Evolutionary conservation across 2,113 vertebrate species (phyloP), one percentile per base, ranked within the genome.

Genomic region (Varanus komodoensis): DNA sequence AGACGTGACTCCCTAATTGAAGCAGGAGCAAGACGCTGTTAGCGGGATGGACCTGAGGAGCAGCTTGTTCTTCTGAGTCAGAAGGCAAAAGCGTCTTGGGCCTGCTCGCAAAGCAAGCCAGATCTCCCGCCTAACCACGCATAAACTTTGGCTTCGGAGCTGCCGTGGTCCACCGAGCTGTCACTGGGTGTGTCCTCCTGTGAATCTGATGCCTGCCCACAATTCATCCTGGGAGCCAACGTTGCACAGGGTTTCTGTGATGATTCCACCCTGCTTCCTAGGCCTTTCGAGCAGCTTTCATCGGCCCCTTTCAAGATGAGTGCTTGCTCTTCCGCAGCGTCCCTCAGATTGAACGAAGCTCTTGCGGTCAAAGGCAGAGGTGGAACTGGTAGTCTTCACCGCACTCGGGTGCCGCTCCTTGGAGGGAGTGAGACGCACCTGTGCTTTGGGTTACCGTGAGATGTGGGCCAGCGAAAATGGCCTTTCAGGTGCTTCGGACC

Each of bases 401-500:
- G 3, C 74, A 79, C 82, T 29, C 54, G 83, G 92, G 83, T 80
- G 92, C 19, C 77, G 90, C 86, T 81, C 90, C 89, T 38, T 7
- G 87, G 87, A 84, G 91, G 75, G 77, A 48, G 90, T 93, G 91
- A 90, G 91, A 75, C 91, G 83, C 90, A 90, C 86, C 88, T 80
- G 85, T 80, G 11, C 68, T 44, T 50, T 87, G 78, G 74, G 80
- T 38, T 82, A 87, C 82, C 87, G 7, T 89, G 86, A 89, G 84
- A 48, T 44, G 52, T 1, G 0, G 61, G 19, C 71, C 86, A 73
- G 50, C 34, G 75, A 85, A 64, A 69, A n/a, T 91, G 86, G 84
- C 89, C 88, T 91, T 91, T 87, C 85, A 90, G 85, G 91, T 2
- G 9, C 54, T 38, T 82, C 12, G 21, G 67, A 67, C 83, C 78